These are phyloP conservation scores for Cydia splendana DNA, from an alignment of 1,140 invertebrate species.

Conservation along the genomic window DNA sequence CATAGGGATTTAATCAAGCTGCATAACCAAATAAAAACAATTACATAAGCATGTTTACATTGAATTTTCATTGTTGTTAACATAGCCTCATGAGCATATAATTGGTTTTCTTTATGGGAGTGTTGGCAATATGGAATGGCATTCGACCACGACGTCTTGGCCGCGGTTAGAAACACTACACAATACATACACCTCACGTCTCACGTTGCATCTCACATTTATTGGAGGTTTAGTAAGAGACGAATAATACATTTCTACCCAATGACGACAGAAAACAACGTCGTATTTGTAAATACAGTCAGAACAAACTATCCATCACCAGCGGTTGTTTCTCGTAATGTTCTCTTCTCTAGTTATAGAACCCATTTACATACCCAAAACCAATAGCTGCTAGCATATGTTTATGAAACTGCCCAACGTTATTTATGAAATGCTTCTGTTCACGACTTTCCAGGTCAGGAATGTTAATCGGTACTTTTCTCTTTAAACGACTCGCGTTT, in stretches of 20 bases:
- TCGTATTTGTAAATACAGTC: slow-evolving; percentile 4
- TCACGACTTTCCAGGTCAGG: neutral
- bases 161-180: neutral
- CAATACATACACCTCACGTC: neutral
- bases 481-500: neutral
- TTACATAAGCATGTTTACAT: neutral
- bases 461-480: slow-evolving; percentile 11
- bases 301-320: neutral
- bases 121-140: slow-evolving; percentile 54
- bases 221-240: neutral
- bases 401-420: slow-evolving; percentile 8
- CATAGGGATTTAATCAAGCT: neutral
- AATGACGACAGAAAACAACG: slow-evolving; percentile 9
- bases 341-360: slow-evolving; percentile 28
- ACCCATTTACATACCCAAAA: slow-evolving; percentile 22
- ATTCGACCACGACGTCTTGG: slow-evolving; percentile 36
- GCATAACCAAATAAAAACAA: neutral
- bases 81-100: slow-evolving; percentile 65
- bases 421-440: slow-evolving; percentile 20
- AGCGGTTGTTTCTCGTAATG: slow-evolving; percentile 14
- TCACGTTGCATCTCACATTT: neutral
- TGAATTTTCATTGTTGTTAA: slow-evolving; percentile 41
- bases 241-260: neutral
- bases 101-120: slow-evolving; percentile 67
- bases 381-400: neutral